phyloP scores from a whole-genome alignment of 2,113 vertebrate genomes.

The Percopsis transmontana region DNA sequence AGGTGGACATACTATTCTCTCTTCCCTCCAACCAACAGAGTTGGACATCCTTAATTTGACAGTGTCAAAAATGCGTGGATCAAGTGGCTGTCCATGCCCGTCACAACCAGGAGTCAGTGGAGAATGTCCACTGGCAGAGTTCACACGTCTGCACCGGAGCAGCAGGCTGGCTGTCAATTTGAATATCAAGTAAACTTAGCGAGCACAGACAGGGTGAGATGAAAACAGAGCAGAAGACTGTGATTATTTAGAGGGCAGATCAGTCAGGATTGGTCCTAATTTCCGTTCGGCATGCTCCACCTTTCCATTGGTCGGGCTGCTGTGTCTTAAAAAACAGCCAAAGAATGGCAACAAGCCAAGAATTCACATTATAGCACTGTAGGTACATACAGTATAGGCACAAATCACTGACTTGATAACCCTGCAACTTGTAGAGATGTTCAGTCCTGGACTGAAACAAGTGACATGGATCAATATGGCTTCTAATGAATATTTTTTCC shows the following conservation, averaged over 20 bases:
- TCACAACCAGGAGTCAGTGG: slow-evolving; percentile 36
- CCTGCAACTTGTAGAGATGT: not conserved
- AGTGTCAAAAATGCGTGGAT: slow-evolving; percentile 20
- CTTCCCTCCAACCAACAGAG: not conserved
- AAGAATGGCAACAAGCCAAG: not conserved
- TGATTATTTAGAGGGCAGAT: slow-evolving; percentile 20
- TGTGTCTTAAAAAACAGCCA: not conserved
- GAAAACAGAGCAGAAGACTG: not conserved
- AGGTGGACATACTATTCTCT: not conserved
- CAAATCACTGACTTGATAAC: not conserved
- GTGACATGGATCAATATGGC: slow-evolving; percentile 41
- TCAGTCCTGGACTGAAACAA: slow-evolving; percentile 13
- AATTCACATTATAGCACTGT: too few relatives aligned
- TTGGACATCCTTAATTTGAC: not conserved
- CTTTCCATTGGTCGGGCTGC: too few relatives aligned
- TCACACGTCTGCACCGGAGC: slow-evolving; percentile 17
- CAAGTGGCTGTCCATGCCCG: slow-evolving; percentile 44
- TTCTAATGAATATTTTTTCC: slow-evolving; percentile 41
- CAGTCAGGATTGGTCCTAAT: slow-evolving; percentile 28
- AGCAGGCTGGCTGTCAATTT: slow-evolving; percentile 15
- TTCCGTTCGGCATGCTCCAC: slow-evolving; percentile 24
- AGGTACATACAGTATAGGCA: too few relatives aligned
- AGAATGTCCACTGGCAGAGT: slow-evolving; percentile 31
- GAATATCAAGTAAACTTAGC: slow-evolving; percentile 21
- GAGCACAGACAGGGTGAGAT: not conserved